Evolutionary conservation across 2,888 invertebrate genomes (phyloP).

Genomic region (Mechanitis messenoides): DNA sequence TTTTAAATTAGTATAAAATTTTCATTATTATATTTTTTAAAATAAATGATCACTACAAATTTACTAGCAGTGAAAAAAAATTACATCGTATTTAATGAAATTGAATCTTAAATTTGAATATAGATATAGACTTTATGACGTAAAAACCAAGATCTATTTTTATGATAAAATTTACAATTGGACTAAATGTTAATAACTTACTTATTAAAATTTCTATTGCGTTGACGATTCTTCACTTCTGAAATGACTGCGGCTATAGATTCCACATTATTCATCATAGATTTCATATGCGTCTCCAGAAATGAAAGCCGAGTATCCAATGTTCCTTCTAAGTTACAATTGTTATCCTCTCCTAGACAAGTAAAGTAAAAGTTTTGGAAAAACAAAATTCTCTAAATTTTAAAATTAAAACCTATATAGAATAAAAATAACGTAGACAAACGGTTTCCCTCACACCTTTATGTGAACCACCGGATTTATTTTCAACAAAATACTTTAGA

Average conservation of each 20-base stretch:
- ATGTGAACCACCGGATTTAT: slow-evolving; percentile 19
- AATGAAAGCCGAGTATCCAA: slow-evolving; percentile 46
- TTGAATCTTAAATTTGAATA: no score
- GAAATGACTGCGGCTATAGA: slow-evolving; percentile 56
- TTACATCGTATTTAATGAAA: no score
- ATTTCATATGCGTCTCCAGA: slow-evolving; percentile 50
- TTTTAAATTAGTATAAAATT: no score
- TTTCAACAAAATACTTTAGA: slow-evolving; percentile 48
- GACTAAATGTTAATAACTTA: slow-evolving; percentile 12
- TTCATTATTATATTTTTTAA: no score
- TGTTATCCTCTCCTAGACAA: slow-evolving; percentile 40
- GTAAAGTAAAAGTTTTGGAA: slow-evolving; percentile 8
- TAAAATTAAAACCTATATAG: no score
- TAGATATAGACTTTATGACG: no score
- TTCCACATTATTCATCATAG: slow-evolving; percentile 51
- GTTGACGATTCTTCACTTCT: slow-evolving; percentile 60
- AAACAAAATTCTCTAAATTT: no score
- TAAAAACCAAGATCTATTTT: no score
- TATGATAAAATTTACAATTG: no score
- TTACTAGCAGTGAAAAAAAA: no score
- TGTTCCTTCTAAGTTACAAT: slow-evolving; percentile 40
- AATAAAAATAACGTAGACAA: no score
- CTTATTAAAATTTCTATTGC: slow-evolving; percentile 37
- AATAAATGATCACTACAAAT: no score
- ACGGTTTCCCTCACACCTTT: slow-evolving; percentile 10